Evolutionary conservation across 2,113 vertebrate genomes (phyloP).

Genomic region (Triplophysa siluroides): DNA sequence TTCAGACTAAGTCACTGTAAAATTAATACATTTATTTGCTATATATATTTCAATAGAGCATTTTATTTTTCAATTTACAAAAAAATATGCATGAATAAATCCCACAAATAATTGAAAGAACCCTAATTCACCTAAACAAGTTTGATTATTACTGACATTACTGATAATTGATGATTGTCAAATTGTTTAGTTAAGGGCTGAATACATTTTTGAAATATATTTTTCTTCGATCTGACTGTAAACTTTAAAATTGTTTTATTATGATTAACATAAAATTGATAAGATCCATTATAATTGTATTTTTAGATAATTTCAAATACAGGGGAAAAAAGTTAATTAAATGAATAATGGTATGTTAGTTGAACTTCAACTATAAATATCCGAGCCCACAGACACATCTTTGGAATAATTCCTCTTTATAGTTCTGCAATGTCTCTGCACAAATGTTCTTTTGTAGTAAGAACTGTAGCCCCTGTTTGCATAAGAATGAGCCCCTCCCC

Average conservation of each 20-base stretch:
- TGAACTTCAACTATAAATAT: background rate
- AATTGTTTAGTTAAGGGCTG: no score
- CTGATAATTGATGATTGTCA: background rate
- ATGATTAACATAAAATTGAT: no score
- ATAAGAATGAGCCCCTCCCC: constrained; percentile 65
- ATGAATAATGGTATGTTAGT: no score
- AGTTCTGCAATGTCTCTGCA: background rate
- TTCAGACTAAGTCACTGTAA: constrained; percentile 2
- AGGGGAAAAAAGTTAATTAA: background rate
- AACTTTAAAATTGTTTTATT: no score
- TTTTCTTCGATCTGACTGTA: no score
- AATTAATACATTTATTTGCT: background rate
- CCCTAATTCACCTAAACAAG: no score
- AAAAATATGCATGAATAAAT: background rate
- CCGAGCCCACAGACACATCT: background rate
- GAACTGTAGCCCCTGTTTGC: constrained; percentile 59
- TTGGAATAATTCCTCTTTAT: constrained; percentile 23
- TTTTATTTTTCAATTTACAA: background rate
- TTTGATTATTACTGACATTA: background rate
- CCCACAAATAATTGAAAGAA: background rate
- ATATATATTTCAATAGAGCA: no score
- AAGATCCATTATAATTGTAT: no score
- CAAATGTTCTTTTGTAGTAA: constrained; percentile 24
- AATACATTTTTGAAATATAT: no score
- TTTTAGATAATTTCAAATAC: background rate